phyloP scores from a whole-genome alignment of 2,113 vertebrate species.

The Heteronetta atricapilla region DNA sequence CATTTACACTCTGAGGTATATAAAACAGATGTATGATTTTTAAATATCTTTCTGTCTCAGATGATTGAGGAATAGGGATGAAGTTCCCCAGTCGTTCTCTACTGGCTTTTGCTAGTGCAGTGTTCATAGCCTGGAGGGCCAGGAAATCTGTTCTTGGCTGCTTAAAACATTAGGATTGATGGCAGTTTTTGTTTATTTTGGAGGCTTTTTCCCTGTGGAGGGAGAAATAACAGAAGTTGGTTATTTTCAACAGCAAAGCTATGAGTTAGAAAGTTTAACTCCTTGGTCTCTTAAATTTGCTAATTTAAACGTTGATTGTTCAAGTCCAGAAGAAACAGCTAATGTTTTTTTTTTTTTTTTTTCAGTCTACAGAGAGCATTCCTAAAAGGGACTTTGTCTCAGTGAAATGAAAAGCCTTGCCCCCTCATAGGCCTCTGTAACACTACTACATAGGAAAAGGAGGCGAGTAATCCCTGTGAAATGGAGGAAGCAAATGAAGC shows the following conservation, averaged over 20 bases:
- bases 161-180: not conserved
- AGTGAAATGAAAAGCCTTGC: not conserved
- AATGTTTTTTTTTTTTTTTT: not conserved
- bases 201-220: not conserved
- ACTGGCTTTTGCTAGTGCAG: not conserved
- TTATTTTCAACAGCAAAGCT: not conserved
- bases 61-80: not conserved
- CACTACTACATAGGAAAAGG: not conserved
- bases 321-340: not conserved
- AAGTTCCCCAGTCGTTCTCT: not conserved
- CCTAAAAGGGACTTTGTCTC: not conserved
- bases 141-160: not conserved
- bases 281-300: not conserved
- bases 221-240: not conserved
- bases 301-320: not conserved
- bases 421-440: not conserved
- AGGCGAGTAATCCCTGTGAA: not conserved
- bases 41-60: not conserved
- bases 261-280: not conserved
- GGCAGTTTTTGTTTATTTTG: not conserved
- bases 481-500: not conserved
- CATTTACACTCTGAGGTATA: not conserved
- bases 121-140: not conserved
- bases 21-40: constrained; percentile 20
- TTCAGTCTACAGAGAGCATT: not conserved